Evolutionary conservation across 2,888 invertebrate species (phyloP).

Genomic region (Hyalella azteca): DNA sequence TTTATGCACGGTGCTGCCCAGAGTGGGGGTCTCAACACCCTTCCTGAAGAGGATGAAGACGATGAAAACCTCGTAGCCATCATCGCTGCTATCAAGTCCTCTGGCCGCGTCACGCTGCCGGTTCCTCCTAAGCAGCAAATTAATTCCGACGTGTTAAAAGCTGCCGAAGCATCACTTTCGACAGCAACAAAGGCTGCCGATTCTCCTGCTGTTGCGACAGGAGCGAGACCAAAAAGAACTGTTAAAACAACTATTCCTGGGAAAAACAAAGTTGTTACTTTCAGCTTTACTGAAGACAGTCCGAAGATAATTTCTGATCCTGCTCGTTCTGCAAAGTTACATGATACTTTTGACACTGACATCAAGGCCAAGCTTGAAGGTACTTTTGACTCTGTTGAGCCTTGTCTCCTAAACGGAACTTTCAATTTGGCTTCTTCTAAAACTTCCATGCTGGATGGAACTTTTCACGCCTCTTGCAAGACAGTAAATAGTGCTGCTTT

Average conservation of each 20-base stretch:
- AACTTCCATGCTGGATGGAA: neutral
- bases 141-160: too few species aligned
- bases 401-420: neutral
- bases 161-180: too few species aligned
- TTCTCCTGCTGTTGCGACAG: neutral
- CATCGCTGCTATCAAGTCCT: neutral
- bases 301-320: neutral
- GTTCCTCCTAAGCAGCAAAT: neutral
- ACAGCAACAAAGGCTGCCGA: too few species aligned
- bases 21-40: neutral
- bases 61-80: neutral
- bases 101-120: neutral
- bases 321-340: neutral
- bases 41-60: neutral
- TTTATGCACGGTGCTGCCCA: too few species aligned
- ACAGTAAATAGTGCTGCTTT: too few species aligned
- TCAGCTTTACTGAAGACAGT: neutral
- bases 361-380: neutral
- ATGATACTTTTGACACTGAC: neutral
- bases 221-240: neutral
- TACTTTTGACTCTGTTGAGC: neutral
- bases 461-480: neutral
- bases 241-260: neutral
- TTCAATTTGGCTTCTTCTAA: neutral
- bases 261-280: constrained; percentile 3